Percentiles rank a stretch among this genome's conserved stretches.
phyloP scores from a whole-genome alignment of 1,140 invertebrate genomes.

The Sarcophaga peregrina region DNA sequence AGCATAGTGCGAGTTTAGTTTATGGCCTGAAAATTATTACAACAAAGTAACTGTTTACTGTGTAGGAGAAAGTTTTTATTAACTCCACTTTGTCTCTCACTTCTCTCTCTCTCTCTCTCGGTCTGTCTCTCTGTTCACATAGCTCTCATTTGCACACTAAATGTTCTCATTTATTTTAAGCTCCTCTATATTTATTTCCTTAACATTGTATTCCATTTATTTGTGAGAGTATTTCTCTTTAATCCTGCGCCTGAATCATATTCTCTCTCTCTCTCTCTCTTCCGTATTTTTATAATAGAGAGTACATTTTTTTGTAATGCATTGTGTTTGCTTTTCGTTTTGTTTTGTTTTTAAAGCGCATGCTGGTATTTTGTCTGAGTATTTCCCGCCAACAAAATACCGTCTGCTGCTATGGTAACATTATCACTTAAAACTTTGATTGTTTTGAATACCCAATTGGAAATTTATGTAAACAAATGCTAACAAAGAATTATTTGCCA shows the following conservation, averaged over 20 bases:
- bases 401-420: conserved; percentile 27
- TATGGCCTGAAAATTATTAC: background rate
- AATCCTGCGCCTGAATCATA: too few species aligned
- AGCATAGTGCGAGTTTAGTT: too few species aligned
- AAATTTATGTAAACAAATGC: too few species aligned
- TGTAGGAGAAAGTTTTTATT: conserved; percentile 28
- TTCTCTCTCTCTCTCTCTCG: background rate
- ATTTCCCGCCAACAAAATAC: conserved; percentile 32
- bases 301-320: too few species aligned
- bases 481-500: too few species aligned
- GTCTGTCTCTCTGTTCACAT: background rate
- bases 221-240: too few species aligned
- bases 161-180: too few species aligned
- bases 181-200: too few species aligned
- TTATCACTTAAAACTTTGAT: background rate
- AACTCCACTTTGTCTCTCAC: background rate
- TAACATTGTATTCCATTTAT: too few species aligned
- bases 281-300: too few species aligned
- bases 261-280: too few species aligned
- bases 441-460: too few species aligned
- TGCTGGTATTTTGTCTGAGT: background rate
- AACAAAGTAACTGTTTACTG: conserved; percentile 38
- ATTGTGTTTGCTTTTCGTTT: background rate
- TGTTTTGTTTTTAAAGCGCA: background rate
- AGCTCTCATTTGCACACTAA: background rate